Percentiles rank a stretch among this genome's conserved stretches.
Evolutionary conservation across 1,140 invertebrate genomes (phyloP).

Genomic region (Mesaphorura yosii): DNA sequence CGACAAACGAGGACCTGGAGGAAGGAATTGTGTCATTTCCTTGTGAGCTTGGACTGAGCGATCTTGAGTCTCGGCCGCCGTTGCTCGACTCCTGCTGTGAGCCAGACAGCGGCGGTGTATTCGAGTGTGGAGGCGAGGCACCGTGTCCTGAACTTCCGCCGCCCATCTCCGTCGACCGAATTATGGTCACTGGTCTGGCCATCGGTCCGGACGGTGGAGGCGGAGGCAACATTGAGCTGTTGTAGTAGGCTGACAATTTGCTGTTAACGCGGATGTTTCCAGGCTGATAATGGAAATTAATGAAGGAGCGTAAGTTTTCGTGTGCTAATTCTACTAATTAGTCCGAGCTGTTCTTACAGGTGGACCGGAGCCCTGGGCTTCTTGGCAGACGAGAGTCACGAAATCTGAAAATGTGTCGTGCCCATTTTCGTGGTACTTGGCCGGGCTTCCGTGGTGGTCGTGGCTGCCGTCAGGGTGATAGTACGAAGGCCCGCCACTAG

Average conservation of each 20-base stretch:
- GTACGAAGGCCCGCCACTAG: constrained; percentile 39
- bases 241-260: constrained; percentile 72
- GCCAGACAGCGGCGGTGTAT: constrained; percentile 42
- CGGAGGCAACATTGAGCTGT: constrained; percentile 78
- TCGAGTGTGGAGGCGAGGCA: constrained; percentile 49
- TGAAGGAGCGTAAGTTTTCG: too few relatives aligned
- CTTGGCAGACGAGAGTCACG: constrained; percentile 91
- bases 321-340: too few relatives aligned
- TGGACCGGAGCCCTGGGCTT: constrained; percentile 65
- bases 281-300: constrained; percentile 7
- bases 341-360: constrained; percentile 49
- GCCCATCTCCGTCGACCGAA: constrained; percentile 66
- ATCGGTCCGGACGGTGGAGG: constrained; percentile 79
- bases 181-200: constrained; percentile 89
- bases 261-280: constrained; percentile 30
- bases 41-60: constrained; percentile 32
- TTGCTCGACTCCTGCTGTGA: constrained; percentile 19
- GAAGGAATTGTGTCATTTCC: constrained; percentile 26
- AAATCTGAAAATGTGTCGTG: constrained; percentile 90
- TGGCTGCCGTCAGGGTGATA: constrained; percentile 48
- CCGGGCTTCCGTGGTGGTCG: constrained; percentile 44
- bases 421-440: constrained; percentile 68
- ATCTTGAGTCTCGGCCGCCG: constrained; percentile 20
- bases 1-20: constrained; percentile 22
- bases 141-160: constrained; percentile 16